Conservation (phyloP, 2,888 invertebrate species). For the Thymelicus sylvestris region DNA sequence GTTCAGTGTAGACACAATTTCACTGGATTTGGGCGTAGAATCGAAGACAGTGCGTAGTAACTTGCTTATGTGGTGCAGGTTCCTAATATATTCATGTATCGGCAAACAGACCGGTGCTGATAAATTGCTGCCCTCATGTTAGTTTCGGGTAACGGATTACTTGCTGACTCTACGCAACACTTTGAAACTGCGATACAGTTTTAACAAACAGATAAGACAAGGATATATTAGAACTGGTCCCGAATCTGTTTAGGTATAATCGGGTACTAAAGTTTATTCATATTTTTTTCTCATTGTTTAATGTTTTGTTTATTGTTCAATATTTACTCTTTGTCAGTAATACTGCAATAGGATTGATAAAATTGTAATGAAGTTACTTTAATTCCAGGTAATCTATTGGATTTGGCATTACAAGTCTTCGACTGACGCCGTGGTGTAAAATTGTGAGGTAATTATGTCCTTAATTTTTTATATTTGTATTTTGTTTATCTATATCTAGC, state of each 20-base stretch:
- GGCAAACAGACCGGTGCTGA: slow-evolving; percentile 21
- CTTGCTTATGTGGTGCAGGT: slow-evolving; percentile 4
- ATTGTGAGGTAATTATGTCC: not conserved
- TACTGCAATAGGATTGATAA: too few relatives aligned
- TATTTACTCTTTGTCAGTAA: too few relatives aligned
- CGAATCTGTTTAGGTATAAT: not conserved
- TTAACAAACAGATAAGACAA: not conserved
- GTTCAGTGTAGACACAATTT: not conserved
- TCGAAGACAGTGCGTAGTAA: not conserved
- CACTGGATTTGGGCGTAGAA: not conserved
- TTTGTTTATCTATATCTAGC: too few relatives aligned
- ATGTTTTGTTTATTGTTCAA: not conserved
- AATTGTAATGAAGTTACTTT: not conserved
- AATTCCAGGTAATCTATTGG: slow-evolving; percentile 1
- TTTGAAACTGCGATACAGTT: not conserved
- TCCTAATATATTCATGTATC: slow-evolving; percentile 31
- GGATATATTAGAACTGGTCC: not conserved
- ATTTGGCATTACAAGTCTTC: not conserved
- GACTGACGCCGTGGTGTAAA: not conserved
- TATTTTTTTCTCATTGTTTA: not conserved
- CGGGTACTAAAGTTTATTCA: not conserved
- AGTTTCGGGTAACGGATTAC: slow-evolving; percentile 22
- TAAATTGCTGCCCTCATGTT: slow-evolving; percentile 21
- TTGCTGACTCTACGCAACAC: slow-evolving; percentile 9
- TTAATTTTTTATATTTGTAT: too few relatives aligned